A percentile compares a stretch with the other conserved stretches of the same genome.
Conservation (phyloP, 2,888 invertebrate species). For the Glaucopsyche alexis region DNA sequence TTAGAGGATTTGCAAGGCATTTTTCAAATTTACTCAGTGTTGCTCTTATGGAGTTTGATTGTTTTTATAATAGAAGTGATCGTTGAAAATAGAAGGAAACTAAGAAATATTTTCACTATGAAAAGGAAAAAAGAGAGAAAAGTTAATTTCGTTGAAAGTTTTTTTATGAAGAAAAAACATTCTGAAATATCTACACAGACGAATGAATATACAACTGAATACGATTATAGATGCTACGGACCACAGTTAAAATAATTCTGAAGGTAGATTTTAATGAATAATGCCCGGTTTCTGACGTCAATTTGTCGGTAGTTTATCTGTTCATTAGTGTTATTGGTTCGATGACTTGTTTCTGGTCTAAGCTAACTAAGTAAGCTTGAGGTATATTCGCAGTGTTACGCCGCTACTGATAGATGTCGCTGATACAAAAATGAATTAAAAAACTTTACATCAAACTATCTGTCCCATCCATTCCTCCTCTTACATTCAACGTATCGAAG, state of each 20-base stretch:
- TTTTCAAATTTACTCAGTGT: slow-evolving; percentile 52
- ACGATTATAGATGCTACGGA: slow-evolving; percentile 4
- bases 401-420: too few species aligned
- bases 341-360: too few species aligned
- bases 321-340: too few species aligned
- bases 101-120: not conserved
- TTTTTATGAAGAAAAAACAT: not conserved
- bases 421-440: too few species aligned
- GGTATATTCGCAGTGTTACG: too few species aligned
- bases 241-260: not conserved
- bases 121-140: not conserved
- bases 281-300: too few species aligned
- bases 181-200: not conserved
- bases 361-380: too few species aligned
- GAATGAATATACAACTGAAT: not conserved
- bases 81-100: slow-evolving; percentile 36
- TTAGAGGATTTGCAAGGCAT: slow-evolving; percentile 58
- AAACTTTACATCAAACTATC: too few species aligned
- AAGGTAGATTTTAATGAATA: not conserved
- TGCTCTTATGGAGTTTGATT: slow-evolving; percentile 45
- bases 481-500: too few species aligned
- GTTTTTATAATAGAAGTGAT: slow-evolving; percentile 57
- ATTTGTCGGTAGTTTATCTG: too few species aligned
- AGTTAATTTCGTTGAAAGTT: not conserved
- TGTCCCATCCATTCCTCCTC: too few species aligned